Percentiles rank a stretch among this genome's conserved stretches.
These are phyloP conservation scores for Anhinga rufa DNA, from an alignment of 2,113 vertebrate genomes.

Conservation along the genomic window DNA sequence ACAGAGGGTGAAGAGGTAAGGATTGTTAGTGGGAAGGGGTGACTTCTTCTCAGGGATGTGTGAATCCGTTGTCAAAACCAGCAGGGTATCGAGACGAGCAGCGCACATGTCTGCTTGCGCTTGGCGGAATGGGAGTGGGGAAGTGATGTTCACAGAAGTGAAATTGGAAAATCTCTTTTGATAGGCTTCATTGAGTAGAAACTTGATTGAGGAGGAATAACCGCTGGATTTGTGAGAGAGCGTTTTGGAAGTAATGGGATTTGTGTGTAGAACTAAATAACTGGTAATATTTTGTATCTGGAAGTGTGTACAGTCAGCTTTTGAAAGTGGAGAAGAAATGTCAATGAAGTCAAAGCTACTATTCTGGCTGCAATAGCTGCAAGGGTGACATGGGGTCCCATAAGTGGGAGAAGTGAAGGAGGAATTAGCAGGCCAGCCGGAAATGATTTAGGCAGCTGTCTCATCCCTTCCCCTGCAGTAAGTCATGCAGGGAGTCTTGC, in stretches of 20 bases:
- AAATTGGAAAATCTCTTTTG: not conserved
- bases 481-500: not conserved
- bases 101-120: rapidly evolving
- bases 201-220: not conserved
- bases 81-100: not conserved
- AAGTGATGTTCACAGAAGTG: not conserved
- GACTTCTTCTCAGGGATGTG: not conserved
- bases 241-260: not conserved
- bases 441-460: not conserved
- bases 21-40: not conserved
- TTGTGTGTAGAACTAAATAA: not conserved
- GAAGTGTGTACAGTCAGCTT: not conserved
- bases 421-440: not conserved
- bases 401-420: not conserved
- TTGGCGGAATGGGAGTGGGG: not conserved
- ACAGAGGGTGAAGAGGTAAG: not conserved
- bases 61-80: not conserved
- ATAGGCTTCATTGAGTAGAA: not conserved
- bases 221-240: not conserved
- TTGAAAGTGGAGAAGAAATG: not conserved
- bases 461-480: not conserved
- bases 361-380: not conserved
- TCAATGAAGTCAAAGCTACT: not conserved
- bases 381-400: not conserved
- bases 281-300: not conserved